Conservation (phyloP, 2,888 invertebrate species). For the Nymphalis urticae region DNA sequence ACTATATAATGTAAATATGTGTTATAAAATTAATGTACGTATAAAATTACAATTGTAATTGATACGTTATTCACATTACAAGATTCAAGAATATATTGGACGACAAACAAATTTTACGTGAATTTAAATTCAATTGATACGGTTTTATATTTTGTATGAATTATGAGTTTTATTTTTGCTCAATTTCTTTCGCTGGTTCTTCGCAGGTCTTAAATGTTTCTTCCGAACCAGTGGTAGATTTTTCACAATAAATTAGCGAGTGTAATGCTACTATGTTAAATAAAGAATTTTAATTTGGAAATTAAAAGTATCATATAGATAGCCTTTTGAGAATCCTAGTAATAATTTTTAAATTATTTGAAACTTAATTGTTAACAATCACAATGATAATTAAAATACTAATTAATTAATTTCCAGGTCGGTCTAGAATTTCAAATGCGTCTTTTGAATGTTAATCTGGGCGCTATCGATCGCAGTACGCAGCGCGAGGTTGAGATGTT, state of each 20-base stretch:
- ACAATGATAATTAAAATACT: background rate
- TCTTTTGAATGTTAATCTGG: conserved; percentile 85
- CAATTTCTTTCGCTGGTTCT: no score
- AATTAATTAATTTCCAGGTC: conserved; percentile 57
- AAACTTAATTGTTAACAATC: no score
- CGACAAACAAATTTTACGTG: background rate
- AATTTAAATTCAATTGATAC: background rate
- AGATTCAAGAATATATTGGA: background rate
- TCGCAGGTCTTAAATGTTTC: no score
- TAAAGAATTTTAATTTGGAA: no score
- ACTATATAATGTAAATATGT: background rate
- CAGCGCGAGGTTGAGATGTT: conserved; percentile 88
- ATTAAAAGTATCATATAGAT: no score
- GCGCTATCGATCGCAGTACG: conserved; percentile 83
- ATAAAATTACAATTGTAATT: background rate
- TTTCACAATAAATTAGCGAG: no score
- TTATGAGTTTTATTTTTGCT: no score
- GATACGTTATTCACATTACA: background rate
- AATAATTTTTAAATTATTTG: no score
- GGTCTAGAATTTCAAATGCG: conserved; percentile 84
- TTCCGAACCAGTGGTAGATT: no score
- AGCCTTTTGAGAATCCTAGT: no score
- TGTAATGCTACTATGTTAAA: no score
- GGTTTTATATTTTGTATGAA: background rate
- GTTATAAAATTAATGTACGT: background rate